Base-by-base conservation (phyloP, 2,113 vertebrate species). In the Callaeas wilsoni region DNA sequence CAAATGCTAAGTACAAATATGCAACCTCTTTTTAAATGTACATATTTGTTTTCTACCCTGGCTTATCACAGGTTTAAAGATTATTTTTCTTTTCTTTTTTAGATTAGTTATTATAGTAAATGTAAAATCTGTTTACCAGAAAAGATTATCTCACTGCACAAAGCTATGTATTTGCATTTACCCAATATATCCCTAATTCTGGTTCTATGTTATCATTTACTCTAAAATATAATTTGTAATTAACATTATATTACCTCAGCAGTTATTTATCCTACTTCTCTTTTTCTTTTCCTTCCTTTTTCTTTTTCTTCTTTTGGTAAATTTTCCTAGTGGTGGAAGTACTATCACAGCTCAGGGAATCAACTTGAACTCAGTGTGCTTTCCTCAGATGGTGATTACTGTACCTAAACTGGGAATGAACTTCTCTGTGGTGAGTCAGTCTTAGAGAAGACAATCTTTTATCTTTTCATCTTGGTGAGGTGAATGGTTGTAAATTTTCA, bases 401-500 rank as follows among this genome's bases (percentile, higher is more conserved):
- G 98, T 99, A 47, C 98, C 93, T 32, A 98, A 98, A 93, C 97
- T 98, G 30, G 97, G 96, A 75, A 97, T 96, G 96, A 98, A 98
- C 96, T 99, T 99, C 96, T 98, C 99, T 57, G 99, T 99, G 98
- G 99, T 99, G 97, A 99, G 99, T 99, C 70, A 81, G 98, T 98
- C 56, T 74, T 82, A 56, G 65, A 70, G 55, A 41, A 73, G 62
- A 62, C 55, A 57, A 22, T 90, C 90, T 95, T 23, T 90, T 91
- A 47, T 64, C 60, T 84, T 80, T 73, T 59, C 41, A 44, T 91
- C 46, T 71, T 83, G 5, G 0, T 57, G 35, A 70, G 27, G 27
- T 86, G 75, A 88, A 93, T 70, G 41, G 29, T 71, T 83, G 21
- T 20, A 64, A 67, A 84, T 93, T 88, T 82, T 70, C 77, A 32